Conservation (phyloP, 2,113 vertebrate species). For the Archilochus colubris region DNA sequence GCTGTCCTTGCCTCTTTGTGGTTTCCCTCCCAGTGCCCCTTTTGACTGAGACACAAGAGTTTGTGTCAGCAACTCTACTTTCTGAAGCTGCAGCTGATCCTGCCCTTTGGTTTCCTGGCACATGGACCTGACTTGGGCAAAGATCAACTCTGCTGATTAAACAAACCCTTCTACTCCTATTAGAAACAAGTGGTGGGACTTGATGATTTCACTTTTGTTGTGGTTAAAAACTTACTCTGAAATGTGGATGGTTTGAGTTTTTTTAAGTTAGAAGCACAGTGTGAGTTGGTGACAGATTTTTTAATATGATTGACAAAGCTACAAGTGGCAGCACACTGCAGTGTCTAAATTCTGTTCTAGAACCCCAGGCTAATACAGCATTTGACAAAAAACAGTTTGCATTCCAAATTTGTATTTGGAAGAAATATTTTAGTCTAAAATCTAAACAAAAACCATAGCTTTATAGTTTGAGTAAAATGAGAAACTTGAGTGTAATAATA, state of each 20-base stretch:
- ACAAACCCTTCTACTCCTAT: neutral
- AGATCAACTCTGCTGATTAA: neutral
- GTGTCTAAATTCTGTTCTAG: neutral
- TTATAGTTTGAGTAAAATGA: neutral
- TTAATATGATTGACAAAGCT: conserved; percentile 6
- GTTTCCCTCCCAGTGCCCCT: neutral
- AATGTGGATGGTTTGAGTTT: neutral
- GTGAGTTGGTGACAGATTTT: neutral
- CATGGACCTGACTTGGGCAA: neutral
- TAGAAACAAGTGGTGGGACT: neutral
- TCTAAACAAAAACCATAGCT: neutral
- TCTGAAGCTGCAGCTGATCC: neutral
- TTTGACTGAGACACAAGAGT: neutral
- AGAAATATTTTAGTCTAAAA: conserved; percentile 4
- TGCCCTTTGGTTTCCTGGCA: conserved; percentile 14
- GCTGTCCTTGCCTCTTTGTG: neutral
- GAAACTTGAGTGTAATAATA: neutral
- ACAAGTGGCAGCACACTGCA: neutral
- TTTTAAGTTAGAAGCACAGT: neutral
- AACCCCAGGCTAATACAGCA: neutral
- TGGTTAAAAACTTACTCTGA: neutral
- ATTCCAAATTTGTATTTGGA: neutral
- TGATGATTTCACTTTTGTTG: neutral
- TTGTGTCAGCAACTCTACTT: neutral
- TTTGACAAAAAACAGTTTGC: conserved; percentile 36